These are phyloP conservation scores for Muntiacus muntjak DNA, from an alignment of 2,113 vertebrate species.

Conservation along the genomic window DNA sequence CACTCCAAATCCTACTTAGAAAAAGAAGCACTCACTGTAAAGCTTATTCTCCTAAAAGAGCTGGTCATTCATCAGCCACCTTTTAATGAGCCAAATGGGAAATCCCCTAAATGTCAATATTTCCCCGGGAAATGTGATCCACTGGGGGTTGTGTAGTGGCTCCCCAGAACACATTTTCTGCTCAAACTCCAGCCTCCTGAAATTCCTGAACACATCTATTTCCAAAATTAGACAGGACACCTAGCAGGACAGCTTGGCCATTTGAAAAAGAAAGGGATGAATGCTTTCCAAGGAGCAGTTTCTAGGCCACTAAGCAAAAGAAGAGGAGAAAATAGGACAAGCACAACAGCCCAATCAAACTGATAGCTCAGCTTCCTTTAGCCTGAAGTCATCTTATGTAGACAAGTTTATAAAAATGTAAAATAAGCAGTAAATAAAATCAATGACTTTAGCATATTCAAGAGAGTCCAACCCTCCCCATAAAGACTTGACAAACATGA, in stretches of 20 bases:
- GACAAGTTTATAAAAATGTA: background rate
- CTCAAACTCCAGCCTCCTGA: background rate
- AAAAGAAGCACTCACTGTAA: background rate
- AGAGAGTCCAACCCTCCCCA: background rate
- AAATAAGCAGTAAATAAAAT: constrained; percentile 13
- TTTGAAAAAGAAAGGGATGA: background rate
- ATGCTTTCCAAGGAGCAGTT: constrained; percentile 19
- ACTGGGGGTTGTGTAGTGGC: background rate
- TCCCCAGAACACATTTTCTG: background rate
- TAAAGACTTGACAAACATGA: background rate
- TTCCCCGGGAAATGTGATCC: background rate
- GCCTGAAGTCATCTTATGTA: background rate
- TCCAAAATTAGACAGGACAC: background rate
- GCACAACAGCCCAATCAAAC: background rate
- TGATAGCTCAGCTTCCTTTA: background rate
- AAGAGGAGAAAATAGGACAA: background rate
- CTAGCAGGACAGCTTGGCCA: background rate
- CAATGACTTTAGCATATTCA: background rate
- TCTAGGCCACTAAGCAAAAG: constrained; percentile 14
- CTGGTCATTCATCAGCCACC: background rate
- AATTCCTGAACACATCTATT: background rate
- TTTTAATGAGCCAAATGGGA: background rate
- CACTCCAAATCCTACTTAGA: background rate
- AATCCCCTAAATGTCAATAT: background rate
- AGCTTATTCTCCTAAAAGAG: background rate